Evolutionary conservation across 2,888 invertebrate genomes (phyloP).

Genomic region (Caenorhabditis sp.): DNA sequence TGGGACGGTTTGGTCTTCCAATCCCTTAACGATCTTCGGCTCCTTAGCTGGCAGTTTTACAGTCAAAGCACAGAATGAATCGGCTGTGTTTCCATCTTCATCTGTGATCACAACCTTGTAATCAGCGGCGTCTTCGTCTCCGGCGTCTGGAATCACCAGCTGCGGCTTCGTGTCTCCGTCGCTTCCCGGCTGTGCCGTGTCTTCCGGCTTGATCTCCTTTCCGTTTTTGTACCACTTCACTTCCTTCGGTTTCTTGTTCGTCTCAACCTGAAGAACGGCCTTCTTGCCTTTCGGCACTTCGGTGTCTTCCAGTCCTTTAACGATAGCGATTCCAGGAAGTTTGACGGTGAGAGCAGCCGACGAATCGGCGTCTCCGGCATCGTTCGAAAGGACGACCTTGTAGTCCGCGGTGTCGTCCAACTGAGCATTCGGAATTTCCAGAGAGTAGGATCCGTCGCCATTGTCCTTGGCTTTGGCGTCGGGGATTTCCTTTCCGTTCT

Average conservation of each 20-base stretch:
- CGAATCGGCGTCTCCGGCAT: slow-evolving; percentile 78
- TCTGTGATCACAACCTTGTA: slow-evolving; percentile 69
- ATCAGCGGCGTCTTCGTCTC: slow-evolving; percentile 67
- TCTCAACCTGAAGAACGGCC: slow-evolving; percentile 84
- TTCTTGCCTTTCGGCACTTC: slow-evolving; percentile 88
- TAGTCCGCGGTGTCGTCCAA: slow-evolving; percentile 74
- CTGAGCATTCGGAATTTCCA: slow-evolving; percentile 72
- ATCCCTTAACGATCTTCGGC: slow-evolving; percentile 68
- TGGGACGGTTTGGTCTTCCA: slow-evolving; percentile 77
- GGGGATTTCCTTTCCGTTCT: slow-evolving; percentile 79
- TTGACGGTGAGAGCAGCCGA: slow-evolving; percentile 70
- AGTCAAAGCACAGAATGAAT: slow-evolving; percentile 72
- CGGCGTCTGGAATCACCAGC: slow-evolving; percentile 69
- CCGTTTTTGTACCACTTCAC: slow-evolving; percentile 85
- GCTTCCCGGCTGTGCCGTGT: slow-evolving; percentile 72
- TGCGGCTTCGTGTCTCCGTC: slow-evolving; percentile 68
- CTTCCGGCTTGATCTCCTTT: slow-evolving; percentile 73
- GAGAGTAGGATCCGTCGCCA: slow-evolving; percentile 68
- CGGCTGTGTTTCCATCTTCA: slow-evolving; percentile 74
- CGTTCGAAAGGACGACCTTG: slow-evolving; percentile 74
- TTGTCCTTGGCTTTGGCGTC: slow-evolving; percentile 75
- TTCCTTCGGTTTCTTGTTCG: slow-evolving; percentile 87
- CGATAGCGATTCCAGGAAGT: slow-evolving; percentile 80
- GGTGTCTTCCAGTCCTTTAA: slow-evolving; percentile 84
- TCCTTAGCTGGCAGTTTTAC: slow-evolving; percentile 73